A percentile compares a stretch with the other conserved stretches of the same genome.
Evolutionary conservation across 2,797 vertebrate species (phyloP).

Genomic region (Chiloscyllium punctatum): DNA sequence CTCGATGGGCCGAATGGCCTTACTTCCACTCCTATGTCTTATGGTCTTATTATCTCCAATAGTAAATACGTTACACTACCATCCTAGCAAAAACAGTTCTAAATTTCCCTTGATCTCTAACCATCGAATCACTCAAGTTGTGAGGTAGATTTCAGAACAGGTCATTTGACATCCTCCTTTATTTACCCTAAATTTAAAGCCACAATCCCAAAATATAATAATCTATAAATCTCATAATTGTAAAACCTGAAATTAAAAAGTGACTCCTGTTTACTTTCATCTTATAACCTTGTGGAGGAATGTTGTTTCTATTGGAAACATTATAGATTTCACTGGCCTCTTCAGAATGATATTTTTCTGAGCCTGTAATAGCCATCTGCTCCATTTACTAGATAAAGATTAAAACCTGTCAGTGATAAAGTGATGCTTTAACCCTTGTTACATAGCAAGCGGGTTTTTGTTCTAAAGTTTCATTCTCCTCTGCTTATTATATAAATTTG

Average conservation of each 20-base stretch:
- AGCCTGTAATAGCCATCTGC: slow-evolving; percentile 33
- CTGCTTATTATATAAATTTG: background rate
- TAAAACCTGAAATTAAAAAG: slow-evolving; percentile 44
- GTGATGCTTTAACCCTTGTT: background rate
- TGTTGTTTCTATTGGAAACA: slow-evolving; percentile 38
- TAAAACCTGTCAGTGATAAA: background rate
- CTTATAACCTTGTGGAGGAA: slow-evolving; percentile 38
- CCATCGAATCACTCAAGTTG: background rate
- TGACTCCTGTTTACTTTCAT: slow-evolving; percentile 44
- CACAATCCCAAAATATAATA: background rate
- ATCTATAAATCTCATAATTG: background rate
- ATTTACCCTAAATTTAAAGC: background rate
- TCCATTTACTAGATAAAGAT: background rate
- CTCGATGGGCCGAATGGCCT: no score
- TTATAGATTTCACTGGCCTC: slow-evolving; percentile 39
- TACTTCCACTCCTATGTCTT: no score
- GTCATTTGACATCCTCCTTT: background rate
- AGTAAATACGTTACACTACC: no score
- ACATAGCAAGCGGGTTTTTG: background rate
- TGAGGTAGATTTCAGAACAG: background rate
- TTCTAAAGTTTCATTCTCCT: background rate
- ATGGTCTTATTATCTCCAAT: no score
- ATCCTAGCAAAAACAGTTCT: no score
- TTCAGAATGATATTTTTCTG: slow-evolving; percentile 34
- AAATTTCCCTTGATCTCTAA: background rate